Evolutionary conservation across 2,113 vertebrate species (phyloP).

Genomic region (Perca fluviatilis): DNA sequence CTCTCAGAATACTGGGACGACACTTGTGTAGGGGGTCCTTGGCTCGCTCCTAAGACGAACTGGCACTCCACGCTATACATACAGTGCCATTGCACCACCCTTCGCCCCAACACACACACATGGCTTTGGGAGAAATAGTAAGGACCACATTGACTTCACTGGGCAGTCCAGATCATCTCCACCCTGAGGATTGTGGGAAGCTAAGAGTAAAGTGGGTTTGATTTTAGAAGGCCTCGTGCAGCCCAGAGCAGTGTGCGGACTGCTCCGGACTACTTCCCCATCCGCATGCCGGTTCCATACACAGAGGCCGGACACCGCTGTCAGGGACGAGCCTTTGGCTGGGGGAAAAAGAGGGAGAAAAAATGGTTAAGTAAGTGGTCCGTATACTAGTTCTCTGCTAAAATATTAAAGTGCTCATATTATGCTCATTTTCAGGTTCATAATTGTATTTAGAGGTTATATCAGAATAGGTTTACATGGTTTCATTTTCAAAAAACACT

Average conservation of each 20-base stretch:
- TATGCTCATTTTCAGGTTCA: no score
- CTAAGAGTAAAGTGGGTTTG: slow-evolving; percentile 88
- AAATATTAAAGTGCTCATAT: background rate
- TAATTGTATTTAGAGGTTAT: no score
- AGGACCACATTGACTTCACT: slow-evolving; percentile 85
- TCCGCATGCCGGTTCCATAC: slow-evolving; percentile 77
- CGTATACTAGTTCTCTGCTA: background rate
- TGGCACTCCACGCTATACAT: slow-evolving; percentile 27
- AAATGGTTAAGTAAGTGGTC: background rate
- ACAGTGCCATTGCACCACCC: slow-evolving; percentile 43
- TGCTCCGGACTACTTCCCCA: slow-evolving; percentile 56
- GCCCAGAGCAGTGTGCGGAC: slow-evolving; percentile 83
- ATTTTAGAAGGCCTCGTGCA: slow-evolving; percentile 91
- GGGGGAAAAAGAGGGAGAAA: slow-evolving; percentile 68
- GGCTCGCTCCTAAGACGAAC: slow-evolving; percentile 63
- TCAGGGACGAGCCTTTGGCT: slow-evolving; percentile 99
- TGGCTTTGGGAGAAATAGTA: slow-evolving; percentile 90
- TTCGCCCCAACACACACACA: slow-evolving; percentile 68
- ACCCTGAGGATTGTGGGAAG: slow-evolving; percentile 97
- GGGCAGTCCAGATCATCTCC: slow-evolving; percentile 89
- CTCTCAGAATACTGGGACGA: slow-evolving; percentile 66
- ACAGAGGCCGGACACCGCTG: slow-evolving; percentile 84
- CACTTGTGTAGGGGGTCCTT: slow-evolving; percentile 40
- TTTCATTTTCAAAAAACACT: no score
- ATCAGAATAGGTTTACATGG: no score